These are phyloP conservation scores for Euleptes europaea DNA, from an alignment of 2,113 vertebrate genomes.

Conservation along the genomic window DNA sequence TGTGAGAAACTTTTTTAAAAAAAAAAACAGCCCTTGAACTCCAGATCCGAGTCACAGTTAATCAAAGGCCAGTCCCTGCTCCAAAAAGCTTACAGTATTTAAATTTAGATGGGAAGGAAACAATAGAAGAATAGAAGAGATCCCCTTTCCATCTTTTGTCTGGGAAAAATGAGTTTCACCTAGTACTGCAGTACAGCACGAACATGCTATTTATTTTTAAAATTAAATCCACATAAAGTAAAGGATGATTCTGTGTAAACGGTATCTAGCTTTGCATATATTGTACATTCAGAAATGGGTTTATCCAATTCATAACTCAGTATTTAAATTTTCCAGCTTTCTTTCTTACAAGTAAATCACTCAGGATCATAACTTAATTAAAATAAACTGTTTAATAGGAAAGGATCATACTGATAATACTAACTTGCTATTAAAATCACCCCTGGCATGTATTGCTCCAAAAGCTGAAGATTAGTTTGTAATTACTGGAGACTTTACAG, in stretches of 20 bases:
- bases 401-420: slow-evolving; percentile 20
- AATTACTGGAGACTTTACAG: slow-evolving; percentile 9
- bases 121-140: background rate
- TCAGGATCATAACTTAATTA: slow-evolving; percentile 22
- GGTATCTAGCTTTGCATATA: slow-evolving; percentile 8
- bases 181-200: background rate
- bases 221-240: slow-evolving; percentile 10
- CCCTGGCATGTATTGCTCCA: slow-evolving; percentile 8
- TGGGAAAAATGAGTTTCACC: background rate
- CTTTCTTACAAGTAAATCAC: slow-evolving; percentile 11
- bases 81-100: background rate
- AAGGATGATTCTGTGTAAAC: background rate
- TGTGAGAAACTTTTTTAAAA: too few relatives aligned
- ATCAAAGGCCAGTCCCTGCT: background rate
- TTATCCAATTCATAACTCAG: background rate
- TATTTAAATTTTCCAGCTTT: slow-evolving; percentile 8
- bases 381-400: slow-evolving; percentile 36
- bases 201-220: slow-evolving; percentile 9
- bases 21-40: too few relatives aligned
- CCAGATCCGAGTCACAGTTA: background rate
- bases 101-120: background rate
- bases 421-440: slow-evolving; percentile 30
- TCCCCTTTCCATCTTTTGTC: background rate
- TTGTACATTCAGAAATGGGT: background rate
- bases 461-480: background rate